Conservation (phyloP, 2,888 invertebrate genomes). For the Copidosoma aretas region DNA sequence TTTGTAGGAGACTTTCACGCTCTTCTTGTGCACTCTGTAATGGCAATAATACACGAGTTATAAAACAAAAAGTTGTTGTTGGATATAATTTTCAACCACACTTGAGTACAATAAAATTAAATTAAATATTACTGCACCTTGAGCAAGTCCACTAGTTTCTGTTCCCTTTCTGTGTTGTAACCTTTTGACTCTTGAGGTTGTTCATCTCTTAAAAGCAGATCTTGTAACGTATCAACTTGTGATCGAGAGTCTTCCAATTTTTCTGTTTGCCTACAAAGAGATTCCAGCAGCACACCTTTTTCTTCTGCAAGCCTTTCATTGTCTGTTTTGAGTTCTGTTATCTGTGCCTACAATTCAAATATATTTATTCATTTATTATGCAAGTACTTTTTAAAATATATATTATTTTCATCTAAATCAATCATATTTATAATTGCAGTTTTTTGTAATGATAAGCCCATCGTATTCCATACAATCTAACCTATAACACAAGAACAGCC, state of each 20-base stretch:
- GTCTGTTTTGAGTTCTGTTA: constrained; percentile 85
- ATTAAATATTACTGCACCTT: constrained; percentile 66
- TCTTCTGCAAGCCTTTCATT: constrained; percentile 88
- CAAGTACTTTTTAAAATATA: no score
- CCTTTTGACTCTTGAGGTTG: constrained; percentile 66
- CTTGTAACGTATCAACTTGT: constrained; percentile 84
- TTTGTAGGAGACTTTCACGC: constrained; percentile 73
- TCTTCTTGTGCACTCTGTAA: constrained; percentile 77
- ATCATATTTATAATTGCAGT: no score
- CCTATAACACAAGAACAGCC: background rate
- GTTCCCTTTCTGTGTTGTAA: constrained; percentile 76
- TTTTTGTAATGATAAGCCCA: no score
- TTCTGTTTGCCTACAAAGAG: constrained; percentile 90
- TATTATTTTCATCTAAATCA: no score
- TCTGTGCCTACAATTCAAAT: constrained; percentile 68
- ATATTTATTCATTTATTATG: no score
- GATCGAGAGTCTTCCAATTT: constrained; percentile 86
- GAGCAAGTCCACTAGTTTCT: constrained; percentile 82
- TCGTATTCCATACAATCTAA: background rate
- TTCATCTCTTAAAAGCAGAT: constrained; percentile 76
- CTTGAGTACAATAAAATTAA: constrained; percentile 2
- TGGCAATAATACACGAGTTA: constrained; percentile 22
- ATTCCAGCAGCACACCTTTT: constrained; percentile 87
- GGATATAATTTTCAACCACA: constrained; percentile 6
- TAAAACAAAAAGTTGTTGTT: background rate